phyloP scores from a whole-genome alignment of 2,888 invertebrate genomes.

The Mongoloraphidia duomilia region DNA sequence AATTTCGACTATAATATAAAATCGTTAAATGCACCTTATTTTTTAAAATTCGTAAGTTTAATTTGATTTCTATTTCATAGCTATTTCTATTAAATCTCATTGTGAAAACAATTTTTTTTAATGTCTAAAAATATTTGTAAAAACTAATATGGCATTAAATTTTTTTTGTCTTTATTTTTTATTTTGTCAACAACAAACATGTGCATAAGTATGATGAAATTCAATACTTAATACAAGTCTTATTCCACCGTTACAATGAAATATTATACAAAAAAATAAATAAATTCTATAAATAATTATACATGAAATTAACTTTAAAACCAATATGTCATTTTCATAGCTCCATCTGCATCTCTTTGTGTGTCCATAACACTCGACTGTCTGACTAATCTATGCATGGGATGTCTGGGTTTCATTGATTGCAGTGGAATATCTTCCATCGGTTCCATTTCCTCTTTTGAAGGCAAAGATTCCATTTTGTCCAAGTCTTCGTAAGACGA shows the following conservation, averaged over 20 bases:
- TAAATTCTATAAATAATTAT: slow-evolving; percentile 2
- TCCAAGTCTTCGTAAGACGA: slow-evolving; percentile 65
- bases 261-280: neutral
- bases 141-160: neutral
- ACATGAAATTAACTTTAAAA: slow-evolving; percentile 35
- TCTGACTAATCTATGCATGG: slow-evolving; percentile 55
- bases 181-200: neutral
- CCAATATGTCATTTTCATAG: slow-evolving; percentile 79
- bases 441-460: slow-evolving; percentile 33
- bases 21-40: slow-evolving; percentile 9
- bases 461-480: slow-evolving; percentile 29
- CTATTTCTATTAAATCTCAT: neutral
- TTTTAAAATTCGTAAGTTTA: slow-evolving; percentile 7
- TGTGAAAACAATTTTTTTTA: neutral
- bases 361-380: slow-evolving; percentile 74
- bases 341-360: slow-evolving; percentile 62
- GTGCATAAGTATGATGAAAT: neutral
- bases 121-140: neutral
- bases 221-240: neutral
- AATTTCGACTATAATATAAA: no score
- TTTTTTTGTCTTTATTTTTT: neutral
- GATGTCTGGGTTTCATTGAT: slow-evolving; percentile 28
- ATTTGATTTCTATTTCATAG: neutral
- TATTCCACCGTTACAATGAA: neutral
- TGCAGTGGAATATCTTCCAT: slow-evolving; percentile 34